phyloP scores from a whole-genome alignment of 2,113 vertebrate genomes.

The Gallinago undulata region DNA sequence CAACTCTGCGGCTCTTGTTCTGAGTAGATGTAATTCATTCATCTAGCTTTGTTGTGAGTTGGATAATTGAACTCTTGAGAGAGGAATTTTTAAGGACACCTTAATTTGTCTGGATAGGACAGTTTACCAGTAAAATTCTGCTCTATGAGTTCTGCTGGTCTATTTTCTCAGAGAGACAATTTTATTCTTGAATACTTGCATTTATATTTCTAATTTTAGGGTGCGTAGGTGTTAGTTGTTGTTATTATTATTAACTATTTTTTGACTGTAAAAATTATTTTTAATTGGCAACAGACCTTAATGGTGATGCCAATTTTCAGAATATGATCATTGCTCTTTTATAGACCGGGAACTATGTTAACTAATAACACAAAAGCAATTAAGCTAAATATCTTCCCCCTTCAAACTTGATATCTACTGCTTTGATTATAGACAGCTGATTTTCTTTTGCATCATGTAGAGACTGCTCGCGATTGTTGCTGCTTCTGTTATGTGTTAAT shows the following conservation, averaged over 20 bases:
- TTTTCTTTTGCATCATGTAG: not conserved
- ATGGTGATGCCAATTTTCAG: not conserved
- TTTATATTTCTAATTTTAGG: not conserved
- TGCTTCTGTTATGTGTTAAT: not conserved
- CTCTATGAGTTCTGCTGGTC: not conserved
- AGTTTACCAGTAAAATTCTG: not conserved
- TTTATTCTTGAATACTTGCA: not conserved
- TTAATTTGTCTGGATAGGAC: not conserved
- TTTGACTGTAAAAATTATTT: not conserved
- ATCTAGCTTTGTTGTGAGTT: not conserved
- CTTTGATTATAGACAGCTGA: not conserved
- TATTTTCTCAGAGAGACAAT: not conserved
- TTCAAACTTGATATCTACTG: not conserved
- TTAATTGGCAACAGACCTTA: not conserved
- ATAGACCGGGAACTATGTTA: not conserved
- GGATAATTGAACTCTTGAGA: not conserved
- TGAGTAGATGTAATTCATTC: not conserved
- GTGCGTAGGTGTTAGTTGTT: fast-evolving
- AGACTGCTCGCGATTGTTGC: not conserved
- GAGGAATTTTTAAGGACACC: not conserved
- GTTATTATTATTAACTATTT: not conserved
- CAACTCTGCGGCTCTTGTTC: not conserved
- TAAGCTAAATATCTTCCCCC: not conserved
- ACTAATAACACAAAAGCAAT: not conserved
- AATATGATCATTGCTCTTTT: not conserved